Evolutionary conservation across 2,113 vertebrate species (phyloP).

Genomic region (Mormyrus iriodes): DNA sequence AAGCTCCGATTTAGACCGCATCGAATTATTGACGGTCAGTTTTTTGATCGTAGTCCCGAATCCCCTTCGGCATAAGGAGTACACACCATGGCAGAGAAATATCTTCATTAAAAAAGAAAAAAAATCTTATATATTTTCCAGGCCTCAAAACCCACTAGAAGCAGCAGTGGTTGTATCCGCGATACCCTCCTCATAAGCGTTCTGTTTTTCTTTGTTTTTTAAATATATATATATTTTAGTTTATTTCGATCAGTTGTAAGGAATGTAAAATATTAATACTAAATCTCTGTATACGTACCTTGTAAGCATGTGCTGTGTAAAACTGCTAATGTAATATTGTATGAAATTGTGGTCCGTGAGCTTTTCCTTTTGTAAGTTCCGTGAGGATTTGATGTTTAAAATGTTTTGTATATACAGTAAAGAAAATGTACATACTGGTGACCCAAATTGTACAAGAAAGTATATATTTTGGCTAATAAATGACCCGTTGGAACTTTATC

Average conservation of each 20-base stretch:
- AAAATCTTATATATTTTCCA: slow-evolving; percentile 62
- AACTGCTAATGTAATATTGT: slow-evolving; percentile 82
- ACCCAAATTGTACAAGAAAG: slow-evolving; percentile 99
- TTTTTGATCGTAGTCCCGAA: slow-evolving; percentile 30
- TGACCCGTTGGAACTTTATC: slow-evolving; percentile 94
- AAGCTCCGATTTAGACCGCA: slow-evolving; percentile 6
- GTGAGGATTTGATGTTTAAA: slow-evolving; percentile 77
- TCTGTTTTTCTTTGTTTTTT: slow-evolving; percentile 47
- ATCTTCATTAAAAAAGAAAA: slow-evolving; percentile 18
- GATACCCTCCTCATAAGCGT: slow-evolving; percentile 72
- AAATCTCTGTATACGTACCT: slow-evolving; percentile 84
- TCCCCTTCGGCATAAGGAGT: slow-evolving; percentile 19
- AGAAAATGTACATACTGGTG: slow-evolving; percentile 98
- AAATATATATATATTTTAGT: slow-evolving; percentile 41
- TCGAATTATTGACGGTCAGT: slow-evolving; percentile 9
- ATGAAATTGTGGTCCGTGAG: slow-evolving; percentile 79
- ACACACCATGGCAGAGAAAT: background rate
- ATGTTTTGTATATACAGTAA: slow-evolving; percentile 93
- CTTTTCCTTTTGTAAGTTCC: slow-evolving; percentile 69
- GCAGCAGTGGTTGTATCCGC: slow-evolving; percentile 77
- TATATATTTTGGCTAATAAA: slow-evolving; percentile 99
- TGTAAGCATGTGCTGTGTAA: slow-evolving; percentile 97
- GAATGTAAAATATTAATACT: slow-evolving; percentile 75
- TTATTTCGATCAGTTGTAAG: slow-evolving; percentile 70
- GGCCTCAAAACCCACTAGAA: slow-evolving; percentile 85